phyloP scores from a whole-genome alignment of 2,113 vertebrate genomes.

The Pleuronectes platessa region DNA sequence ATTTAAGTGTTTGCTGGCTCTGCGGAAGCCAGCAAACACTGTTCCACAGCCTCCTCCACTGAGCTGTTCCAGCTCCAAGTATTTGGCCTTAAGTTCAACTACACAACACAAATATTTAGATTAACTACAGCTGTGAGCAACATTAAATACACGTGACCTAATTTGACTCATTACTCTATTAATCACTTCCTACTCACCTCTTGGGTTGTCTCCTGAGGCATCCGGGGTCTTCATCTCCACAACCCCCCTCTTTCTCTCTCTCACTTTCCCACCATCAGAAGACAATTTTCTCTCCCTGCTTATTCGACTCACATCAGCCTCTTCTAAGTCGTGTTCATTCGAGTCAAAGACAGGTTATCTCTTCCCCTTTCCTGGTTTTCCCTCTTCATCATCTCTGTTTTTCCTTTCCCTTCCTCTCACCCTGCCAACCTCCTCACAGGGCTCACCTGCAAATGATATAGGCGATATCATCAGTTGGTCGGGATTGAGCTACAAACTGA shows the following conservation, averaged over 20 bases:
- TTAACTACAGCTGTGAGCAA: neutral
- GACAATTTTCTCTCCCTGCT: too few relatives aligned
- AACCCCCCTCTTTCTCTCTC: neutral
- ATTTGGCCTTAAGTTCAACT: neutral
- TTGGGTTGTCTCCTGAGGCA: neutral
- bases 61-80: neutral
- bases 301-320: too few relatives aligned
- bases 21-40: constrained; percentile 7
- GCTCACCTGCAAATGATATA: too few relatives aligned
- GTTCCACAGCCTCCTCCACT: neutral
- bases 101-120: neutral
- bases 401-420: too few relatives aligned
- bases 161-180: neutral
- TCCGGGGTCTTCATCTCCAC: neutral
- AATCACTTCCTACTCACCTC: neutral
- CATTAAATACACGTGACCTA: neutral
- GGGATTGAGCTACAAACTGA: too few relatives aligned
- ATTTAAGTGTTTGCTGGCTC: too few relatives aligned
- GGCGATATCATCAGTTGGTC: too few relatives aligned
- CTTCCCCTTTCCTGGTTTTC: too few relatives aligned
- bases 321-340: too few relatives aligned
- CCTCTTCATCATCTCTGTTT: too few relatives aligned
- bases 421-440: neutral
- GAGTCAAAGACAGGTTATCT: too few relatives aligned
- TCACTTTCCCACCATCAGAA: too few relatives aligned